Conservation (phyloP, 2,113 vertebrate species). For the Strix uralensis region DNA sequence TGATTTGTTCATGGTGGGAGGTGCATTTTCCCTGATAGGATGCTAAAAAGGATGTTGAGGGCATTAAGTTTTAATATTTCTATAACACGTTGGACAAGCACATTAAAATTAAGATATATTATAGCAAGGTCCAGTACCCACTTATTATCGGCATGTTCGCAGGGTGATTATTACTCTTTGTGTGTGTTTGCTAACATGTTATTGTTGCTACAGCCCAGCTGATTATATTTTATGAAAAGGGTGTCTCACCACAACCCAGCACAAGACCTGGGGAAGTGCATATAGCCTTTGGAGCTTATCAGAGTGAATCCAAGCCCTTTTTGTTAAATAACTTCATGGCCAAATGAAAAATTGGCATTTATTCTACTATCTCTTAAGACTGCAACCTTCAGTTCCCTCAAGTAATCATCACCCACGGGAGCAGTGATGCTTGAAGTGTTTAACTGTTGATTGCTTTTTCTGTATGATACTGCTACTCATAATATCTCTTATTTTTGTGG, state of each 20-base stretch:
- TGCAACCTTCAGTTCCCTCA: neutral
- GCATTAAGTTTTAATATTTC: neutral
- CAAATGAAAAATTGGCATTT: conserved; percentile 18
- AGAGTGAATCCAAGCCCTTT: neutral
- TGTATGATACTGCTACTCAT: neutral
- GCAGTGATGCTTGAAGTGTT: neutral
- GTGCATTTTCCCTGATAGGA: neutral
- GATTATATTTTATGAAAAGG: neutral
- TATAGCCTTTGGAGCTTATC: conserved; percentile 5
- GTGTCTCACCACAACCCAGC: neutral
- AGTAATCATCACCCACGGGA: neutral
- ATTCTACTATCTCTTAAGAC: neutral
- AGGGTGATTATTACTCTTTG: neutral
- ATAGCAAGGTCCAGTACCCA: neutral
- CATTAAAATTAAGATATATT: neutral
- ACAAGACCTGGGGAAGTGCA: neutral
- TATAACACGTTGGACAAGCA: neutral
- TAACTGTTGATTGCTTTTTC: conserved; percentile 21
- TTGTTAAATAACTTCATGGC: neutral
- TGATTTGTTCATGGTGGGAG: neutral
- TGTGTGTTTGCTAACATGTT: neutral
- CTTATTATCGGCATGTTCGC: neutral
- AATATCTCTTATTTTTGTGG: conserved; percentile 30
- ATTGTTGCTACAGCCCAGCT: neutral
- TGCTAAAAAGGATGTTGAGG: neutral